These are phyloP conservation scores for Rutilus rutilus DNA, from an alignment of 2,113 vertebrate genomes.

Conservation along the genomic window DNA sequence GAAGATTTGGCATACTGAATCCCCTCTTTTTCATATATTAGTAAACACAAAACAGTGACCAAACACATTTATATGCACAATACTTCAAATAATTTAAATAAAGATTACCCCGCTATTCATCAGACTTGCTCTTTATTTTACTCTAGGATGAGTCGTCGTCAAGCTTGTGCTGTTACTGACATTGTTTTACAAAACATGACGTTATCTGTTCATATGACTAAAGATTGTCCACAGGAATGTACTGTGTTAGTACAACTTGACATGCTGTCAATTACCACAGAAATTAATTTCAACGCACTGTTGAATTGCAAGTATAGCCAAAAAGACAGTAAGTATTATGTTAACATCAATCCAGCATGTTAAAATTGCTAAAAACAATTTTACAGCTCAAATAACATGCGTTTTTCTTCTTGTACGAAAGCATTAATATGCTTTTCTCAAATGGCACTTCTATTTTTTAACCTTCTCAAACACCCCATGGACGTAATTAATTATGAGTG, in stretches of 20 bases:
- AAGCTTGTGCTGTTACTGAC: not conserved
- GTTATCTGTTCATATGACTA: not conserved
- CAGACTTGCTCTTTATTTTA: not conserved
- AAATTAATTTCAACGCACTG: not conserved
- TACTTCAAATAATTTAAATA: conserved; percentile 25
- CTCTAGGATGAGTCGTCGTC: not conserved
- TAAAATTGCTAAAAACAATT: not conserved
- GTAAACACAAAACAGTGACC: not conserved
- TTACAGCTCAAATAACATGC: too few species aligned
- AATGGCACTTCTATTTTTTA: too few species aligned
- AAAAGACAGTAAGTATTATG: not conserved
- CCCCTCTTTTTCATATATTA: not conserved
- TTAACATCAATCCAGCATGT: not conserved
- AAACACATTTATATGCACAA: conserved; percentile 10
- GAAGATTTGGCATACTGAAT: not conserved
- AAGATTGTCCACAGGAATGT: too few species aligned
- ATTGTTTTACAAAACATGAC: not conserved
- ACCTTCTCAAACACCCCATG: too few species aligned
- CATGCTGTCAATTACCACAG: not conserved
- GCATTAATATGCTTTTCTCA: too few species aligned
- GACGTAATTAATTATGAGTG: too few species aligned
- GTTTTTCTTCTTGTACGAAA: too few species aligned
- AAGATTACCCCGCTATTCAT: not conserved
- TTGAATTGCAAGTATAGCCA: not conserved
- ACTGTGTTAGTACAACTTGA: not conserved